Conservation (phyloP, 2,797 vertebrate genomes). For the Eulemur rubriventer region DNA sequence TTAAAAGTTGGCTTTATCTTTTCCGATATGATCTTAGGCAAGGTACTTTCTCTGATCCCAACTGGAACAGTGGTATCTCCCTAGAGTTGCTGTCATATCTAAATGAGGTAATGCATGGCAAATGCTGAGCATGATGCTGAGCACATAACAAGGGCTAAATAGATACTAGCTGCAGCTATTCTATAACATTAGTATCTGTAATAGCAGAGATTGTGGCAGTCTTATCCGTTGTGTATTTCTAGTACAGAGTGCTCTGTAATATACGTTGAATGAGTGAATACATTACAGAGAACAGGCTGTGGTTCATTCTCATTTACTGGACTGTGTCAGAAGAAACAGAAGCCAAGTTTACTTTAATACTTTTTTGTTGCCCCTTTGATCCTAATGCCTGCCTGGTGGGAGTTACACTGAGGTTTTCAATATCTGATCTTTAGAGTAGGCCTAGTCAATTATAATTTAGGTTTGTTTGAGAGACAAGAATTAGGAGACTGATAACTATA, state of each 20-base stretch:
- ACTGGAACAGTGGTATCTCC: neutral
- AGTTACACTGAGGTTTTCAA: neutral
- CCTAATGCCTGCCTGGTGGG: neutral
- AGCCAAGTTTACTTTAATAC: neutral
- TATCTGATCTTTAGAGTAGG: neutral
- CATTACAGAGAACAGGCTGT: neutral
- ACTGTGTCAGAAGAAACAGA: neutral
- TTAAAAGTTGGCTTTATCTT: neutral
- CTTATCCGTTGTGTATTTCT: neutral
- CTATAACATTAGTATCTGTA: neutral
- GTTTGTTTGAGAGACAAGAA: constrained; percentile 16
- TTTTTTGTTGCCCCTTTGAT: neutral
- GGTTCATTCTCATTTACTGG: neutral
- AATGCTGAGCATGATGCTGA: neutral
- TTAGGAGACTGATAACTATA: neutral
- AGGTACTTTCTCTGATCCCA: neutral
- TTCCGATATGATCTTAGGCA: neutral
- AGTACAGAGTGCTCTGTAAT: neutral
- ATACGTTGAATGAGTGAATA: neutral
- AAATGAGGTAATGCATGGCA: neutral
- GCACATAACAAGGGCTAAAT: neutral
- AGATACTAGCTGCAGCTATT: neutral
- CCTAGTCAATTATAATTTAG: neutral
- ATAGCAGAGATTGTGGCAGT: neutral
- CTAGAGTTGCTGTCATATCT: neutral